These are phyloP conservation scores for Empis stercorea DNA, from an alignment of 2,888 invertebrate species.

Conservation along the genomic window DNA sequence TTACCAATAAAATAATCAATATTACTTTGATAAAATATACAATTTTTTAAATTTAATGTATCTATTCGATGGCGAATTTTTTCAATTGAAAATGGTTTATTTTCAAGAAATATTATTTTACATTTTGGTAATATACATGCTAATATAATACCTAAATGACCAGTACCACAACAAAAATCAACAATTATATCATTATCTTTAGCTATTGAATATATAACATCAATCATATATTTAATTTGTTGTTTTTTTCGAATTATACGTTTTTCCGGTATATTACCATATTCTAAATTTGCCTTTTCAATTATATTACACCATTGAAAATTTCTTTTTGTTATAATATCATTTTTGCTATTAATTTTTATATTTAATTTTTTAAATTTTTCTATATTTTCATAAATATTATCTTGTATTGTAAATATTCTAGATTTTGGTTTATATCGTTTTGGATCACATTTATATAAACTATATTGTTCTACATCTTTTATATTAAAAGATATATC, in stretches of 20 bases:
- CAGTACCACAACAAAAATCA: slow-evolving; percentile 91
- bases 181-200: slow-evolving; percentile 59
- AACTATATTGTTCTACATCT: slow-evolving; percentile 20
- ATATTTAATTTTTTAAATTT: slow-evolving; percentile 2
- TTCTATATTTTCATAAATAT: slow-evolving; percentile 47
- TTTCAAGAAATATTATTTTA: slow-evolving; percentile 71
- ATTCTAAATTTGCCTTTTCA: slow-evolving; percentile 58
- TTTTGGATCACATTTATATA: slow-evolving; percentile 57
- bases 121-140: slow-evolving; percentile 69
- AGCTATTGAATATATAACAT: slow-evolving; percentile 60
- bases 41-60: slow-evolving; percentile 55
- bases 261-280: slow-evolving; percentile 62
- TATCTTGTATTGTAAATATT: slow-evolving; percentile 61
- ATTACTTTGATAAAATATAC: slow-evolving; percentile 75
- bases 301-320: slow-evolving; percentile 64
- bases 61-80: slow-evolving; percentile 55
- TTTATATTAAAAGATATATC: background rate
- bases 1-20: slow-evolving; percentile 72
- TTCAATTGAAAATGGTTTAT: slow-evolving; percentile 74
- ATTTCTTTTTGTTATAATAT: background rate
- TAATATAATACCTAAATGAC: slow-evolving; percentile 78
- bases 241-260: slow-evolving; percentile 67
- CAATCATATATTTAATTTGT: slow-evolving; percentile 73
- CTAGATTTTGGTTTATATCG: slow-evolving; percentile 61
- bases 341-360: background rate